Evolutionary conservation across 2,888 invertebrate genomes (phyloP).

Genomic region (Sialis fuliginosa): DNA sequence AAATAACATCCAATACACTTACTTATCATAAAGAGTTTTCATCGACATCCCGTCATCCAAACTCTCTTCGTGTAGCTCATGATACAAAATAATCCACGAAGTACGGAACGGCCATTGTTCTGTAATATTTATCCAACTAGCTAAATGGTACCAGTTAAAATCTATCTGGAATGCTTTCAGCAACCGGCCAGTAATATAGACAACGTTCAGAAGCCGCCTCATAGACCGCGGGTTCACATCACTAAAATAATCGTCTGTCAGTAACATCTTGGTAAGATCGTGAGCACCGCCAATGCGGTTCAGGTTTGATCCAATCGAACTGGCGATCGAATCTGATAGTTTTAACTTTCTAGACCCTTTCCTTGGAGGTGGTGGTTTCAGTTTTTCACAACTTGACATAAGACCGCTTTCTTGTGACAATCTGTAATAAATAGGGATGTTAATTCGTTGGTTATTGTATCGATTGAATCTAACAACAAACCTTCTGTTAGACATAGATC

Average conservation of each 20-base stretch:
- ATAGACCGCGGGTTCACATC: conserved; percentile 97
- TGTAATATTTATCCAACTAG: conserved; percentile 95
- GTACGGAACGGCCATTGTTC: conserved; percentile 98
- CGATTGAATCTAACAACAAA: no score
- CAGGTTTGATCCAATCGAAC: conserved; percentile 77
- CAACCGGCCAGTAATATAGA: conserved; percentile 87
- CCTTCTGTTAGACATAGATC: conserved; percentile 48
- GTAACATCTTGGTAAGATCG: conserved; percentile 55
- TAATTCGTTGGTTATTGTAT: no score
- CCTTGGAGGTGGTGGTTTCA: conserved; percentile 28
- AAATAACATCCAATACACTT: conserved; percentile 18
- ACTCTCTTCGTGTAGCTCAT: conserved; percentile 73
- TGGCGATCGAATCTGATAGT: conserved; percentile 76
- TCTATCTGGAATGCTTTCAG: conserved; percentile 97
- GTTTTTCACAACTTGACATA: conserved; percentile 68
- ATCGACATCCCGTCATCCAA: conserved; percentile 74
- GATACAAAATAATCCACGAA: conserved; percentile 92
- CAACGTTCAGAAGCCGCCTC: conserved; percentile 90
- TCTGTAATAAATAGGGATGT: no score
- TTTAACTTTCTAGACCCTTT: conserved; percentile 56
- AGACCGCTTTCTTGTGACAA: conserved; percentile 63
- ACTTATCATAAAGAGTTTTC: conserved; percentile 88
- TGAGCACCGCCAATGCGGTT: conserved; percentile 62
- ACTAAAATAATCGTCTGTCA: conserved; percentile 97
- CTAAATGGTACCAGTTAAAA: conserved; percentile 96